Evolutionary conservation across 2,888 invertebrate species (phyloP), one percentile per base, ranked within the genome.

Genomic region (Melieria omissa): DNA sequence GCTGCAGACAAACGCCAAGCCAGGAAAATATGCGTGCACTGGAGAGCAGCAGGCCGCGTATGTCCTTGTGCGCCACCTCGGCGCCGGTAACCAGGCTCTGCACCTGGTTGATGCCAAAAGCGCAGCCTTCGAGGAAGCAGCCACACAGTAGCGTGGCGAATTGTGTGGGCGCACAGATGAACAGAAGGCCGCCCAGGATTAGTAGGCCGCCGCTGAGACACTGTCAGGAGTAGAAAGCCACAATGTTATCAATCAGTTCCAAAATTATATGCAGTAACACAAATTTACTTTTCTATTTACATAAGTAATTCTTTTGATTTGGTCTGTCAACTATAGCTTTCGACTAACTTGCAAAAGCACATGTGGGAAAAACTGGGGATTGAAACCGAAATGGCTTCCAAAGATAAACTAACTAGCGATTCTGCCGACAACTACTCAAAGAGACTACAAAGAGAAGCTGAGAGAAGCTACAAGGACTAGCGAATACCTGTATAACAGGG

Each of bases 21-120:
- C 85, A 86, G 4, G 84, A 71, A 61, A 83, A 85, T 60, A 81
- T 73, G 42, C 86, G 80, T 67, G 86, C 86, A 8, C 81, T 80
- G 71, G 84, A 79, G 46, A 85, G 75, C 47, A 85, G 73, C 70
- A 83, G 78, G 8, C 85, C 85, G 0, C 85, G 82, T 54, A 86
- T 80, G 10, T 79, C 75, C 58, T 81, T 82, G 78, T 79, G 79
- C 0, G 84, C 79, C 68, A 86, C 78, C 71, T 85, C 86, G 4
- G 81, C 81, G 3, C 83, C 85, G 0, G 83, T 82, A 47, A 82
- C 78, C 46, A 85, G 78, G 0, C 85, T 79, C 71, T 85, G 86
- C 45, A 86, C 80, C 55, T 85, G 80, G 0, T 80, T 80, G 29
- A 85, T 52, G 0, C 86, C 86, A 47, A 83, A 83, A 5, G 86